Evolutionary conservation across 2,888 invertebrate species (phyloP).

Genomic region (Agrochola circellaris): DNA sequence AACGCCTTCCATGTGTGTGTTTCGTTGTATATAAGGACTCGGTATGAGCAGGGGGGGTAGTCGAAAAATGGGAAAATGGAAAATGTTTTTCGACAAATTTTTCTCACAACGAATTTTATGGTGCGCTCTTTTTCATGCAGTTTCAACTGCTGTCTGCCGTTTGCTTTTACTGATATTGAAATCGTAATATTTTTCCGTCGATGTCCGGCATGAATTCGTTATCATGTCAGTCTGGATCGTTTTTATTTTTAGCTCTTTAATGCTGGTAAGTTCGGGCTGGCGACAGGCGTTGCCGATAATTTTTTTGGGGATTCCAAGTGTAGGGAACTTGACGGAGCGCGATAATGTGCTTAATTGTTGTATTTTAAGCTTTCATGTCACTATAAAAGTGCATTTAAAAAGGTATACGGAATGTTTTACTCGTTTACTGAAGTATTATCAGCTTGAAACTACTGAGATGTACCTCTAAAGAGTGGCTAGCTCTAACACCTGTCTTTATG

Average conservation of each 20-base stretch:
- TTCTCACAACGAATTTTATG: slow-evolving; percentile 65
- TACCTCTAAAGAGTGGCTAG: no score
- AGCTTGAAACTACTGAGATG: no score
- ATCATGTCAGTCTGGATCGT: slow-evolving; percentile 25
- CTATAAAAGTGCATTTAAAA: not conserved
- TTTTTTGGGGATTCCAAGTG: slow-evolving; percentile 34
- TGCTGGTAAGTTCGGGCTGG: slow-evolving; percentile 19
- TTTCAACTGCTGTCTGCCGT: slow-evolving; percentile 57
- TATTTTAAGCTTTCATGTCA: slow-evolving; percentile 1
- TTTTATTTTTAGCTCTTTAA: slow-evolving; percentile 49
- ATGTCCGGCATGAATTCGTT: slow-evolving; percentile 56
- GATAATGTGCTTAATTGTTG: not conserved
- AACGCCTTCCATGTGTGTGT: slow-evolving; percentile 66
- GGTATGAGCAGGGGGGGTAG: slow-evolving; percentile 58
- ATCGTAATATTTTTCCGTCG: slow-evolving; percentile 56
- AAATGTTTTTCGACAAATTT: slow-evolving; percentile 79
- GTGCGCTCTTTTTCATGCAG: slow-evolving; percentile 65
- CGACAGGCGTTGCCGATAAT: slow-evolving; percentile 15
- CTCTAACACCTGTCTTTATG: not conserved
- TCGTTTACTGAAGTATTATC: not conserved
- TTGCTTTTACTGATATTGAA: slow-evolving; percentile 72
- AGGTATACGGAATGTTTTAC: not conserved
- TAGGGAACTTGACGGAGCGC: not conserved
- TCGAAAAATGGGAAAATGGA: slow-evolving; percentile 71
- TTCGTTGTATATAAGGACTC: slow-evolving; percentile 57